Conservation (phyloP, 1,140 invertebrate genomes). For the Proctacanthus coquilletti region DNA sequence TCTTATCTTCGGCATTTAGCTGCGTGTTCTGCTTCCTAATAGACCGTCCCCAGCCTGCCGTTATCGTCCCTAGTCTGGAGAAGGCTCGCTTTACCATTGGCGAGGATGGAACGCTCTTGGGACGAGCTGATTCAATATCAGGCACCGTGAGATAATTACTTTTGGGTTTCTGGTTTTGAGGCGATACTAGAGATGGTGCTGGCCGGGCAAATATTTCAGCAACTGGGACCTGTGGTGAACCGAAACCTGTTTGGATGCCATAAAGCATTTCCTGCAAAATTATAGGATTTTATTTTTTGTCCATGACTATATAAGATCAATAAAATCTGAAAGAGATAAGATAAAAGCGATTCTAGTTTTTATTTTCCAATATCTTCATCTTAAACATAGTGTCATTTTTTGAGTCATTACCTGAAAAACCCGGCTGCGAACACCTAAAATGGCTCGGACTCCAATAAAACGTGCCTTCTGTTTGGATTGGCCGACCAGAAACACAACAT, state of each 20-base stretch:
- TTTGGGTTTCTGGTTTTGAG: constrained; percentile 60
- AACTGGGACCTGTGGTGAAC: constrained; percentile 82
- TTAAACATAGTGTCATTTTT: neutral
- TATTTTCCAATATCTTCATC: neutral
- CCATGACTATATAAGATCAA: too few species aligned
- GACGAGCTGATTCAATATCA: constrained; percentile 44
- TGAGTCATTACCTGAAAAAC: constrained; percentile 23
- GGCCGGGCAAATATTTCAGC: constrained; percentile 72
- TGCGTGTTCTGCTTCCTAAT: constrained; percentile 58
- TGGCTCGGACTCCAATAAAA: constrained; percentile 79
- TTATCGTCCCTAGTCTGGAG: constrained; percentile 71
- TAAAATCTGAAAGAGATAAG: too few species aligned
- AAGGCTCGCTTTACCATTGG: constrained; percentile 91
- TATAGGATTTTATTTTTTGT: too few species aligned
- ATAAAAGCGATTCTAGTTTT: too few species aligned
- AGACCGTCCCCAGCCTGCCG: constrained; percentile 75
- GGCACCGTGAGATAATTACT: constrained; percentile 81
- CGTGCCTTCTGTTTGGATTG: constrained; percentile 73
- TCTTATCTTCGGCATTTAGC: constrained; percentile 67
- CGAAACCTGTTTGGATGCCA: constrained; percentile 83
- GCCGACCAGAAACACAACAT: constrained; percentile 80
- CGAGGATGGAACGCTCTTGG: constrained; percentile 83
- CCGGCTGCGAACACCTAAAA: constrained; percentile 60
- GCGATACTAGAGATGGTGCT: constrained; percentile 66
- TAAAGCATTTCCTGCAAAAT: constrained; percentile 90